Evolutionary conservation across 2,797 vertebrate species (phyloP).

Genomic region (Xerus rutilus): DNA sequence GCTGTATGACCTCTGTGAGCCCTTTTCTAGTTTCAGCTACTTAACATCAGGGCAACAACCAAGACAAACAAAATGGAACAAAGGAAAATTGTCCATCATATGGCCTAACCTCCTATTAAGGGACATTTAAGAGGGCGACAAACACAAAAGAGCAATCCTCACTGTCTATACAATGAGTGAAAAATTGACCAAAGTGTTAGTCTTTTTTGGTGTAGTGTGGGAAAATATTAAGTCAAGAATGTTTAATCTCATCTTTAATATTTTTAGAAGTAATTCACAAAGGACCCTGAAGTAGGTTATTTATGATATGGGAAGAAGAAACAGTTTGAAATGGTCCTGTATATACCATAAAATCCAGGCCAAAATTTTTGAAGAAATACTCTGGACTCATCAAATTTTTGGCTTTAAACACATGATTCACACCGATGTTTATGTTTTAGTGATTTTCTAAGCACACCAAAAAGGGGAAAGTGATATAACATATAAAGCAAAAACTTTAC

Average conservation of each 20-base stretch:
- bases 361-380: constrained; percentile 4
- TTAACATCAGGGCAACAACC: neutral
- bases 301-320: constrained; percentile 23
- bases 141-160: constrained; percentile 27
- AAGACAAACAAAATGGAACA: constrained; percentile 15
- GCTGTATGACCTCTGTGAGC: neutral
- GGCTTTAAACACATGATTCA: constrained; percentile 10
- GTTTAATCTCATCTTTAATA: constrained; percentile 36
- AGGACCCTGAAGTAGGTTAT: neutral
- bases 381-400: constrained; percentile 1
- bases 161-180: constrained; percentile 2
- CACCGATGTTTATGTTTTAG: neutral
- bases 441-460: constrained; percentile 1
- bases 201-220: neutral
- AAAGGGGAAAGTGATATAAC: neutral
- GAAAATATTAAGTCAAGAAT: constrained; percentile 18
- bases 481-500: constrained; percentile 26
- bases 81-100: constrained; percentile 23
- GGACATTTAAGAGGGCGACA: constrained; percentile 59
- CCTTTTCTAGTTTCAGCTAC: constrained; percentile 40
- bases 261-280: constrained; percentile 14
- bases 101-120: constrained; percentile 71
- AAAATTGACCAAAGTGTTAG: constrained; percentile 59
- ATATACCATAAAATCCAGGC: constrained; percentile 5
- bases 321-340: neutral